Conservation (phyloP, 2,888 invertebrate genomes). For the Odontothrips loti region DNA sequence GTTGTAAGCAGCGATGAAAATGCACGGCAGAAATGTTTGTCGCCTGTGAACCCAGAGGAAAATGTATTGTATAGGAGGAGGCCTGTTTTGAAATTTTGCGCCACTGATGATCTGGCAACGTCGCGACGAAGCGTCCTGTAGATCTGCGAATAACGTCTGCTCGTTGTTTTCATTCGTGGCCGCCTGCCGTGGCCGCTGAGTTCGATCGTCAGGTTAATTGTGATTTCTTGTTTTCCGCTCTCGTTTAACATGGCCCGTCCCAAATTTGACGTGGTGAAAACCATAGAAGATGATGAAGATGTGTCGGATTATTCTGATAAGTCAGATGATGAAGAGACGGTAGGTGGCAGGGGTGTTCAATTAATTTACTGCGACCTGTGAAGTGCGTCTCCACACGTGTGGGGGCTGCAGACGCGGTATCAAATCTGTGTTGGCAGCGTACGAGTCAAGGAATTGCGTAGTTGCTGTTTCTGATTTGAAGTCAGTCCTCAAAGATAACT, state of each 20-base stretch:
- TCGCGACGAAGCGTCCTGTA: too few species aligned
- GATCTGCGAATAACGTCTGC: too few species aligned
- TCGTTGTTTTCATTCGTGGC: too few species aligned
- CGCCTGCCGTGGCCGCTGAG: too few species aligned
- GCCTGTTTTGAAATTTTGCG: not conserved
- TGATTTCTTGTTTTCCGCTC: too few species aligned
- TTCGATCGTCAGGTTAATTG: too few species aligned
- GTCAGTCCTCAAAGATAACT: not conserved
- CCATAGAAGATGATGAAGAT: conserved; percentile 78
- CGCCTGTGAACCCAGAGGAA: too few species aligned
- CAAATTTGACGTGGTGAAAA: conserved; percentile 63
- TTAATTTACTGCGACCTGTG: not conserved
- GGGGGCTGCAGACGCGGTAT: not conserved
- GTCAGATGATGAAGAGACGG: conserved; percentile 76
- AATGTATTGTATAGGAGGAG: too few species aligned
- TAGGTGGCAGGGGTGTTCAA: conserved; percentile 46
- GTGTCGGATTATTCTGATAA: conserved; percentile 71
- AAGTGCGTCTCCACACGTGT: not conserved
- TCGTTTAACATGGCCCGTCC: not conserved
- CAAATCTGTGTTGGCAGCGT: not conserved
- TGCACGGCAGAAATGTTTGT: too few species aligned
- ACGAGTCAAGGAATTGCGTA: not conserved
- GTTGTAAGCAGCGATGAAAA: too few species aligned
- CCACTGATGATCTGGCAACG: too few species aligned
- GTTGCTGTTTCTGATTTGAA: not conserved